These are phyloP conservation scores for Brachyhypopomus occidentalis DNA, from an alignment of 2,113 vertebrate genomes.

Conservation along the genomic window DNA sequence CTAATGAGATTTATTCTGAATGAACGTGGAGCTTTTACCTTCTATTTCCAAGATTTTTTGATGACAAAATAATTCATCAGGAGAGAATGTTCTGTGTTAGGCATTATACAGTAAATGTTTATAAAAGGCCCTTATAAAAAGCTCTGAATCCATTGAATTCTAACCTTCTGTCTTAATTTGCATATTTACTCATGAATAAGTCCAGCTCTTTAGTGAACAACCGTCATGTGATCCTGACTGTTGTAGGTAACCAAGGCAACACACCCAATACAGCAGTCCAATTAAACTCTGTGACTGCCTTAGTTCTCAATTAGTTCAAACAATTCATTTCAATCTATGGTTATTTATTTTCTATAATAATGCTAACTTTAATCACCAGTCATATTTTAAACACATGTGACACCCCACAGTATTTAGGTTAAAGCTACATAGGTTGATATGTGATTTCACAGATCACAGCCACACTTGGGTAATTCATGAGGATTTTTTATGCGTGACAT, in stretches of 20 bases:
- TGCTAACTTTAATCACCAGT: too few species aligned
- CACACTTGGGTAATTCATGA: too few species aligned
- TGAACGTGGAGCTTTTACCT: not conserved
- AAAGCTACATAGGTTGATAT: too few species aligned
- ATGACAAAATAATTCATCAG: not conserved
- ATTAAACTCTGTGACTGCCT: constrained; percentile 1
- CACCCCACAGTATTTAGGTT: too few species aligned
- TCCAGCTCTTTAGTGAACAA: constrained; percentile 1
- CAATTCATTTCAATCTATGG: too few species aligned
- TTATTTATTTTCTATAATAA: too few species aligned
- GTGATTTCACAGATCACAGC: too few species aligned
- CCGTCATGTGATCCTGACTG: constrained; percentile 9
- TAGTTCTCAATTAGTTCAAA: not conserved
- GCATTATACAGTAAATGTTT: not conserved
- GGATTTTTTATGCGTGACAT: too few species aligned
- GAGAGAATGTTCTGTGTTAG: not conserved
- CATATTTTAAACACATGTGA: too few species aligned
- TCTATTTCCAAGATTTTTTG: not conserved
- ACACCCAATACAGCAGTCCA: not conserved
- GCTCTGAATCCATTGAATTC: not conserved
- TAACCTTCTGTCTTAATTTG: not conserved
- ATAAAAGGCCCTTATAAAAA: not conserved
- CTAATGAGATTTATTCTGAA: not conserved
- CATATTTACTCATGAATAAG: constrained; percentile 16
- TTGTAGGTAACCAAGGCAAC: not conserved